phyloP scores from a whole-genome alignment of 2,888 invertebrate species.

The Drosophila leonis region DNA sequence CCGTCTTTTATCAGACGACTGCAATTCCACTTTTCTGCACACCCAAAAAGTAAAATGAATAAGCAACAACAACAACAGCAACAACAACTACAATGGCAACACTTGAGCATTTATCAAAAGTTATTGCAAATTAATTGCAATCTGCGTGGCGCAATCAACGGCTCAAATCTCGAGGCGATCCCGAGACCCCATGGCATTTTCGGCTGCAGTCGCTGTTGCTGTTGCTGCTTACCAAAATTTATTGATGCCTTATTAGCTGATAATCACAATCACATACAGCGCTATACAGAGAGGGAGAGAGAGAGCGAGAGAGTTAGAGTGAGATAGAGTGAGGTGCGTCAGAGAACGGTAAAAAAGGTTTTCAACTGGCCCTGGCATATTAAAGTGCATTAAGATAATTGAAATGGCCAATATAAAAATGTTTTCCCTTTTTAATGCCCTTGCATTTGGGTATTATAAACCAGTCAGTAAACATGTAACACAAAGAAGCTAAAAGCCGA shows the following conservation, averaged over 20 bases:
- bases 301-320: not conserved
- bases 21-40: constrained; percentile 58
- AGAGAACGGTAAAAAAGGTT: constrained; percentile 75
- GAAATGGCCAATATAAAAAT: constrained; percentile 83
- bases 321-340: constrained; percentile 38
- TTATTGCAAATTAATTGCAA: constrained; percentile 83
- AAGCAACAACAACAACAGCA: not conserved
- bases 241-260: constrained; percentile 84
- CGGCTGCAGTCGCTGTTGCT: constrained; percentile 45
- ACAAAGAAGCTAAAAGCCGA: too few species aligned
- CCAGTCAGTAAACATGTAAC: not conserved
- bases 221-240: constrained; percentile 81
- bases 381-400: constrained; percentile 83
- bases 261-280: constrained; percentile 77
- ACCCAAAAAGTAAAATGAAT: constrained; percentile 16
- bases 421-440: constrained; percentile 64
- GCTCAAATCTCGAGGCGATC: constrained; percentile 66
- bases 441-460: not conserved
- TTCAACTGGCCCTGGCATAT: constrained; percentile 63
- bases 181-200: constrained; percentile 65
- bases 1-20: constrained; percentile 59
- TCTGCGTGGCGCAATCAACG: constrained; percentile 73
- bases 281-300: not conserved
- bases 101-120: constrained; percentile 79
- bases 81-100: constrained; percentile 40